Conservation (phyloP, 2,797 vertebrate species). For the Macropus fuliginosus region DNA sequence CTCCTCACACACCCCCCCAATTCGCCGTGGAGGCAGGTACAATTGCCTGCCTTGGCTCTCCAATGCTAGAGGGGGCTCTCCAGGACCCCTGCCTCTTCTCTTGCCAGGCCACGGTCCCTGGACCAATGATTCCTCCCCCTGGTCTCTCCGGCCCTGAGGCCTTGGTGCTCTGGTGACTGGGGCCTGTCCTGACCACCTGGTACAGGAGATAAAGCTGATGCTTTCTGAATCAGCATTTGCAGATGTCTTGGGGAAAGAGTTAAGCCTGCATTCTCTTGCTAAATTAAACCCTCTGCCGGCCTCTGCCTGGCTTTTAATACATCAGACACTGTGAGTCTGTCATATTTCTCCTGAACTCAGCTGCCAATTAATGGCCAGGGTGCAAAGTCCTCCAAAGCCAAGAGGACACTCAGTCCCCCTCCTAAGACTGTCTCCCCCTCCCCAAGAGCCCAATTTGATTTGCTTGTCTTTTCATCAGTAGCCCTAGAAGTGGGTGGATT, state of each 20-base stretch:
- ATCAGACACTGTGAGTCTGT: background rate
- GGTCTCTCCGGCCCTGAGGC: background rate
- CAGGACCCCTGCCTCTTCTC: background rate
- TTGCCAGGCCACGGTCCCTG: background rate
- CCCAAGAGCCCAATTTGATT: background rate
- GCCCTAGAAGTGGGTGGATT: background rate
- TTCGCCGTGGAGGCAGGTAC: background rate
- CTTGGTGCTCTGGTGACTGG: background rate
- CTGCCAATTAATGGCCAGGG: background rate
- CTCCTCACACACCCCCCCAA: background rate
- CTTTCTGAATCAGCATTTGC: background rate
- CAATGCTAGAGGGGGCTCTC: background rate
- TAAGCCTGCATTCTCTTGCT: background rate
- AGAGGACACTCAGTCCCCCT: background rate
- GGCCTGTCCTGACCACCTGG: background rate
- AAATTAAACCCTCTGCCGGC: background rate
- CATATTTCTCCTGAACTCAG: background rate
- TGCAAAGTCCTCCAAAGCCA: background rate
- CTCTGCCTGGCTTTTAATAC: background rate
- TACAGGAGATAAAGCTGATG: background rate
- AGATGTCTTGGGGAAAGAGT: background rate
- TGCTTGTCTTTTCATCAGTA: background rate
- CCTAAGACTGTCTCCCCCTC: background rate
- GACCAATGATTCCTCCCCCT: no score
- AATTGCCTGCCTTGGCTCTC: background rate